Base-by-base conservation (phyloP, 2,888 invertebrate species). In the Tetramorium bicarinatum region DNA sequence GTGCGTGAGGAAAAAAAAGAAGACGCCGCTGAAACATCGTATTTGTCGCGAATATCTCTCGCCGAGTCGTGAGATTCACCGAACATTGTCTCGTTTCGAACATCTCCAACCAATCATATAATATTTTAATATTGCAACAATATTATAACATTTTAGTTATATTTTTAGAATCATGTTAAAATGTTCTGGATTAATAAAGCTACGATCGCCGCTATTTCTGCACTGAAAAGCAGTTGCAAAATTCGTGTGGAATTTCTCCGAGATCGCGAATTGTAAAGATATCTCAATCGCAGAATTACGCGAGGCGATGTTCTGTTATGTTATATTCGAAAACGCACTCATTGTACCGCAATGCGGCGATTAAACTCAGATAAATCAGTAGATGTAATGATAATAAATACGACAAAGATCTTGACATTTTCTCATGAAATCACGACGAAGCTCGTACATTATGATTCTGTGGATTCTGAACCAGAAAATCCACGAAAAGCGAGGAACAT, bases 21-120 rank as follows among this genome's bases (percentile, higher is more conserved):
- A 41, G 41, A 9, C 15, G 44, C 2, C 34, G n/a, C 21, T 7
- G 25, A 9, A 75, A 47, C 15, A 15, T 74, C n/a, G 61, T 44
- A 47, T 62, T 75, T 62, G 64, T 75, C 62, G 29, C 29, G 61
- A 59, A 18, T 59, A 41, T 74, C 41, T 54, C 71, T 56, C 54
- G 25, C 15, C 38, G 54, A 29, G 29, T 38, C 25, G 38, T 13
- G 41, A 56, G 25, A 56, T 18, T 21, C 25, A n/a, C n/a, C n/a
- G n/a, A n/a, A n/a, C n/a, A 59, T 59, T 44, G 44, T 38, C 21
- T 41, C 56, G 56, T 34, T 71, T 52, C 38, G 15, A 49, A 49
- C 21, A n/a, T 34, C 4, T 0, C 4, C 29, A 34, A 2, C 29
- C 29, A 29, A n/a, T n/a, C n/a, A n/a, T n/a, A n/a, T n/a, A n/a